Evolutionary conservation across 2,888 invertebrate genomes (phyloP).

Genomic region (Rhyacophila evoluta): DNA sequence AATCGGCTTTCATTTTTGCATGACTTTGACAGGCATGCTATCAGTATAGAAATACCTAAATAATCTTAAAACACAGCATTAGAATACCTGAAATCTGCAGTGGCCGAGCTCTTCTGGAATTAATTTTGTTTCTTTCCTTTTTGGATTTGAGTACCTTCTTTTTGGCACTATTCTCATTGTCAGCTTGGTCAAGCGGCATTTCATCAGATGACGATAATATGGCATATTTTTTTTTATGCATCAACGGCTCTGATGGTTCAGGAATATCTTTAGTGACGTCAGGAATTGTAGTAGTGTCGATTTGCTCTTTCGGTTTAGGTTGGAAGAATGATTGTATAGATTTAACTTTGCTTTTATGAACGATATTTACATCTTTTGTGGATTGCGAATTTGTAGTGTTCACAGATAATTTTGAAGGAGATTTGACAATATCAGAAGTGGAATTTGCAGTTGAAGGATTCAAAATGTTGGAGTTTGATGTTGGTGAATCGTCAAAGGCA

Average conservation of each 20-base stretch:
- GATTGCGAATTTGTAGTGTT: neutral
- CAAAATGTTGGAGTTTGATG: neutral
- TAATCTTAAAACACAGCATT: too few relatives aligned
- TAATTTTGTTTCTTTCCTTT: conserved; percentile 54
- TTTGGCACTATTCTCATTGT: conserved; percentile 46
- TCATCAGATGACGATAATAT: conserved; percentile 48
- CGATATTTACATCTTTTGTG: neutral
- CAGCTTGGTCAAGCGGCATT: neutral
- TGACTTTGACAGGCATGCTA: too few relatives aligned
- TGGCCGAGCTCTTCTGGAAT: conserved; percentile 64
- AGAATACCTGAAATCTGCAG: conserved; percentile 68
- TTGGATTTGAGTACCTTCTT: conserved; percentile 54
- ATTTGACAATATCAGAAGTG: neutral
- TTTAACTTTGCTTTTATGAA: neutral
- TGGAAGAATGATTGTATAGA: conserved; percentile 20
- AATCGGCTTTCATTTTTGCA: too few relatives aligned
- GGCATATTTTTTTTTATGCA: conserved; percentile 33
- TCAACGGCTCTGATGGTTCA: neutral
- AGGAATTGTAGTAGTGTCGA: neutral
- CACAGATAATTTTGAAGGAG: neutral
- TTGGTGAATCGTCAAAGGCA: neutral
- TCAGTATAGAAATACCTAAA: too few relatives aligned
- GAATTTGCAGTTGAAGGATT: neutral
- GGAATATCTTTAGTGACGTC: neutral
- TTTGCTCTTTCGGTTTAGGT: neutral